Conservation (phyloP, 2,888 invertebrate species). For the Macaria notata region DNA sequence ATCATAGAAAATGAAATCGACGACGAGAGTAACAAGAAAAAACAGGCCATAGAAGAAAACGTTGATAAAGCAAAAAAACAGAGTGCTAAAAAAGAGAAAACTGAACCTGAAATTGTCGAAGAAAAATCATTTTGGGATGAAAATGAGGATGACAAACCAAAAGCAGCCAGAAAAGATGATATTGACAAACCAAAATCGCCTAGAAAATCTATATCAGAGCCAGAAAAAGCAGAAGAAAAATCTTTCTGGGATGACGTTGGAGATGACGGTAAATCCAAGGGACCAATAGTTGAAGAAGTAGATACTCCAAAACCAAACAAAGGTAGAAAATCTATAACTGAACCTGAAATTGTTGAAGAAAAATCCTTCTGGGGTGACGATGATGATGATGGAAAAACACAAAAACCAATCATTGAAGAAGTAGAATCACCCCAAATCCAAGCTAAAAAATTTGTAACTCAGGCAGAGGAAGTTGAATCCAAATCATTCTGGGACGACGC, state of each 20-base stretch:
- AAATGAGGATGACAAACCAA: slow-evolving; percentile 48
- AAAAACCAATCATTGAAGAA: slow-evolving; percentile 51
- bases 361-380: slow-evolving; percentile 65
- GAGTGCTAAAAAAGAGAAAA: slow-evolving; percentile 52
- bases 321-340: slow-evolving; percentile 48
- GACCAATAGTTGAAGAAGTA: slow-evolving; percentile 41
- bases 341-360: slow-evolving; percentile 56
- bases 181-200: slow-evolving; percentile 42
- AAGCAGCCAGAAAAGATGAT: slow-evolving; percentile 47
- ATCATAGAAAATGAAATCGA: slow-evolving; percentile 76
- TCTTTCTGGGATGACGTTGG: slow-evolving; percentile 54
- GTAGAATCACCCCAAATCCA: slow-evolving; percentile 43
- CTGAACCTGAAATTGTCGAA: slow-evolving; percentile 47
- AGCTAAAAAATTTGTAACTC: slow-evolving; percentile 46
- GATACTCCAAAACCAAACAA: slow-evolving; percentile 33
- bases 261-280: slow-evolving; percentile 48
- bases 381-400: slow-evolving; percentile 48
- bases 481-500: slow-evolving; percentile 58
- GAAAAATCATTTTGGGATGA: slow-evolving; percentile 63
- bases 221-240: slow-evolving; percentile 55
- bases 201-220: slow-evolving; percentile 48
- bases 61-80: slow-evolving; percentile 40
- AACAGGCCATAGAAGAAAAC: slow-evolving; percentile 52
- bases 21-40: slow-evolving; percentile 53
- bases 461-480: slow-evolving; percentile 51